phyloP scores from a whole-genome alignment of 2,888 invertebrate species.

The Melanostoma scalare region DNA sequence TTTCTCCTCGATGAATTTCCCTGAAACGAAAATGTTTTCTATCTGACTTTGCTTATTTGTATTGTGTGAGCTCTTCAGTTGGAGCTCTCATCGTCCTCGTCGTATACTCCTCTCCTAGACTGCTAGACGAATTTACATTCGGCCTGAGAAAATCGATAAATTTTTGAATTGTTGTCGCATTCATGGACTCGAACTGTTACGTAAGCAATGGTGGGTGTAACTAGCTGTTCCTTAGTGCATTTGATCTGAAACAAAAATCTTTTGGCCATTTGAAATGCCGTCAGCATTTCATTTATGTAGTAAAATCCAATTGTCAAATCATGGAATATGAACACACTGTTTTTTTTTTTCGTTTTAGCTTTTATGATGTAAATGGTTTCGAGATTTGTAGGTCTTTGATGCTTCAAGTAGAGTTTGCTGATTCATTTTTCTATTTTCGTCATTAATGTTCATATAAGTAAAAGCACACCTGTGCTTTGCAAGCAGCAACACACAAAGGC shows the following conservation, averaged over 20 bases:
- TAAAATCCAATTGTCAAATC: slow-evolving; percentile 51
- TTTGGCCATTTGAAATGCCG: slow-evolving; percentile 44
- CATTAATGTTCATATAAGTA: no score
- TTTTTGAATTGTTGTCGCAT: slow-evolving; percentile 42
- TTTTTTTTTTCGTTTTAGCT: no score
- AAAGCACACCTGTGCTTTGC: no score
- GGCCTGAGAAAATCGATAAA: slow-evolving; percentile 43
- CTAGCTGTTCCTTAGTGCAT: slow-evolving; percentile 3
- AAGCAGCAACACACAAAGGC: no score
- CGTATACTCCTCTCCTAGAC: neutral
- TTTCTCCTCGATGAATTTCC: slow-evolving; percentile 60
- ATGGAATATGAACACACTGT: slow-evolving; percentile 11
- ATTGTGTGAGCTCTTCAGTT: slow-evolving; percentile 30
- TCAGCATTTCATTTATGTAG: slow-evolving; percentile 23
- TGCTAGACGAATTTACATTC: slow-evolving; percentile 60
- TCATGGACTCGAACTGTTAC: slow-evolving; percentile 52
- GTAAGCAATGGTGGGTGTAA: slow-evolving; percentile 28
- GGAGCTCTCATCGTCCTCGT: neutral
- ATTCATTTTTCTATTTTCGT: no score
- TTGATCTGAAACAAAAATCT: neutral
- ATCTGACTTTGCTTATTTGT: slow-evolving; percentile 20
- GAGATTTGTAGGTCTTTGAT: no score
- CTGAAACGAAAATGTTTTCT: slow-evolving; percentile 46
- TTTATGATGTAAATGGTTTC: no score
- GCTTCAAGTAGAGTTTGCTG: no score